Evolutionary conservation across 2,113 vertebrate species (phyloP).

Genomic region (Sceloporus undulatus): DNA sequence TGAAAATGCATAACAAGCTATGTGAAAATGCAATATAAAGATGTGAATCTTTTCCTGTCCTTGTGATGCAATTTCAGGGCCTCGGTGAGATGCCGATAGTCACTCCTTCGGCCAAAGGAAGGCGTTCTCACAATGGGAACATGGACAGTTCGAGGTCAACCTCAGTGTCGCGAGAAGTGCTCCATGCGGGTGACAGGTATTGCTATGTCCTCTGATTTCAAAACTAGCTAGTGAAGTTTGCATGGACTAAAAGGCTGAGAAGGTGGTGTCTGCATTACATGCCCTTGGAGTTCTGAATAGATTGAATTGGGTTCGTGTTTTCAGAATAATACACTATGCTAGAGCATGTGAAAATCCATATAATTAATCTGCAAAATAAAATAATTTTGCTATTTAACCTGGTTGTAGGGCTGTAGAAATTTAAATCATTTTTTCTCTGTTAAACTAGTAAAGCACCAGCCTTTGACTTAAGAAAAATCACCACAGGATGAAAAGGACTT

Average conservation of each 20-base stretch:
- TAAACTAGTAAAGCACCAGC: neutral
- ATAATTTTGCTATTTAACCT: neutral
- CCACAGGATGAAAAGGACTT: too few relatives aligned
- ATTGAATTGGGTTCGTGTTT: too few relatives aligned
- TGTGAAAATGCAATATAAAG: neutral
- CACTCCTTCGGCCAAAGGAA: slow-evolving; percentile 87
- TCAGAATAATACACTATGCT: neutral
- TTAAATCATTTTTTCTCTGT: too few relatives aligned
- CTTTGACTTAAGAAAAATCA: neutral
- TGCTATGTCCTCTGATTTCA: neutral
- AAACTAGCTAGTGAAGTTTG: rapidly evolving
- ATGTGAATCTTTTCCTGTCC: neutral
- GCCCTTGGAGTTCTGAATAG: neutral
- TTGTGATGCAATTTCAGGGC: slow-evolving; percentile 78
- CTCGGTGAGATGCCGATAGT: slow-evolving; percentile 90
- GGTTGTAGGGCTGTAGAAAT: neutral
- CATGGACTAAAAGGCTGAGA: neutral
- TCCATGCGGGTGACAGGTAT: slow-evolving; percentile 82
- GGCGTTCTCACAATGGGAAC: slow-evolving; percentile 82
- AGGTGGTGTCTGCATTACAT: neutral
- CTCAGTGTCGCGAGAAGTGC: slow-evolving; percentile 85
- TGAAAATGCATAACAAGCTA: neutral
- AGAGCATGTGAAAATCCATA: neutral
- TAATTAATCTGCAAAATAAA: neutral
- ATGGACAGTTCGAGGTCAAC: slow-evolving; percentile 83